Evolutionary conservation across 2,113 vertebrate species (phyloP).

Genomic region (Clarias batrachus): DNA sequence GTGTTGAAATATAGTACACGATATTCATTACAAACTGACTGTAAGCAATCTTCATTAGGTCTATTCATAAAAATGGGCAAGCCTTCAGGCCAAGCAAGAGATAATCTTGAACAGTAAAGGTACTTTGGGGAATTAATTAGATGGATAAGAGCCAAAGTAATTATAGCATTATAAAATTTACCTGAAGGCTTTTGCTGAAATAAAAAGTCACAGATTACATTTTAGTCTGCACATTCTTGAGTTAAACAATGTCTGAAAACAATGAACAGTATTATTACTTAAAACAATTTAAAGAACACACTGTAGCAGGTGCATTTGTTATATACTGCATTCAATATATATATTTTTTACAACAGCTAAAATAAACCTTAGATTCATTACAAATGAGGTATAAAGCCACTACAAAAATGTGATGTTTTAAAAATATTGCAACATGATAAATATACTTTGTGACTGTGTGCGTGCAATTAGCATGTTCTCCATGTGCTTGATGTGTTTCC

Average conservation of each 20-base stretch:
- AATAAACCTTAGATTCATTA: neutral
- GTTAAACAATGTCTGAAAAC: neutral
- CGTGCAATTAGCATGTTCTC: no score
- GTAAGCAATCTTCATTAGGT: neutral
- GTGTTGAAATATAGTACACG: neutral
- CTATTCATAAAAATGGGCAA: conserved; percentile 1
- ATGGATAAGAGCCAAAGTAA: conserved; percentile 33
- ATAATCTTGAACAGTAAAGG: conserved; percentile 20
- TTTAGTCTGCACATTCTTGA: conserved; percentile 3
- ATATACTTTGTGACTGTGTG: neutral
- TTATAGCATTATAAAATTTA: conserved; percentile 23
- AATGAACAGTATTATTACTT: neutral
- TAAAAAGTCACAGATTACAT: neutral
- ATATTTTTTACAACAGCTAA: neutral
- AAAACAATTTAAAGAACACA: neutral
- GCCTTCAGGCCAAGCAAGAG: conserved; percentile 12
- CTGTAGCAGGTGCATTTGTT: neutral
- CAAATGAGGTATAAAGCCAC: neutral
- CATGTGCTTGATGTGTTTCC: no score
- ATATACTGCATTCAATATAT: neutral
- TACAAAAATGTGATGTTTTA: neutral
- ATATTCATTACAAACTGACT: conserved; percentile 21
- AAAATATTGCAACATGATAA: neutral
- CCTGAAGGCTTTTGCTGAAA: conserved; percentile 16
- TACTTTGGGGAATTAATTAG: conserved; percentile 37